Percentiles rank a stretch among this genome's conserved stretches.
These are phyloP conservation scores for Spinus olivaceus DNA, from an alignment of 2,797 vertebrate genomes.

Conservation along the genomic window DNA sequence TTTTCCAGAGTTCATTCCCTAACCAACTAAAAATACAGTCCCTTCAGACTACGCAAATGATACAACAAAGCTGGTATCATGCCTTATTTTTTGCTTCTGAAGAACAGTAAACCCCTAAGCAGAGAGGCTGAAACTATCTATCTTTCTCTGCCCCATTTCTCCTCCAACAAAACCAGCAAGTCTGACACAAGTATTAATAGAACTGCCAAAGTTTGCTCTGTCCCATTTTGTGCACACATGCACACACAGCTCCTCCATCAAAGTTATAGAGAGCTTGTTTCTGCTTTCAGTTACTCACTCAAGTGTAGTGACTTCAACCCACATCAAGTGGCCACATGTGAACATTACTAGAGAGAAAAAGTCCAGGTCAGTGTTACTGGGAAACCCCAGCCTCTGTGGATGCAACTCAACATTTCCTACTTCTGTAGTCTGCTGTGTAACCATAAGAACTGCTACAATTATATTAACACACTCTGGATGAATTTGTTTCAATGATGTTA, in stretches of 20 bases:
- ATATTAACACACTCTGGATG: background rate
- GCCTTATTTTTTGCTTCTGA: background rate
- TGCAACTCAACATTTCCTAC: background rate
- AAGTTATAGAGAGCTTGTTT: background rate
- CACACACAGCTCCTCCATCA: background rate
- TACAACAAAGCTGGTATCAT: background rate
- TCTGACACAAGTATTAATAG: background rate
- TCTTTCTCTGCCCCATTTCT: background rate
- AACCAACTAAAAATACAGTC: background rate
- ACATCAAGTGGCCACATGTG: fast-evolving
- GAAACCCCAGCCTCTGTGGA: background rate
- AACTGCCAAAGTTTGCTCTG: background rate
- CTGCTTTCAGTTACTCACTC: background rate
- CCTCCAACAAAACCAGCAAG: background rate
- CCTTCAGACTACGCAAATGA: background rate
- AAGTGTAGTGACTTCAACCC: background rate
- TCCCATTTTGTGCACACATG: background rate
- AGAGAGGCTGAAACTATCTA: background rate
- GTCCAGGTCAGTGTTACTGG: background rate
- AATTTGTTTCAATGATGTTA: background rate
- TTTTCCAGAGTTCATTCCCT: background rate
- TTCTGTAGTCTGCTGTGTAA: background rate
- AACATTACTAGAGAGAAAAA: background rate
- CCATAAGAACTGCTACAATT: background rate
- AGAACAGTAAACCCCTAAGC: background rate